Evolutionary conservation across 2,113 vertebrate species (phyloP).

Genomic region (Tamias sibiricus): DNA sequence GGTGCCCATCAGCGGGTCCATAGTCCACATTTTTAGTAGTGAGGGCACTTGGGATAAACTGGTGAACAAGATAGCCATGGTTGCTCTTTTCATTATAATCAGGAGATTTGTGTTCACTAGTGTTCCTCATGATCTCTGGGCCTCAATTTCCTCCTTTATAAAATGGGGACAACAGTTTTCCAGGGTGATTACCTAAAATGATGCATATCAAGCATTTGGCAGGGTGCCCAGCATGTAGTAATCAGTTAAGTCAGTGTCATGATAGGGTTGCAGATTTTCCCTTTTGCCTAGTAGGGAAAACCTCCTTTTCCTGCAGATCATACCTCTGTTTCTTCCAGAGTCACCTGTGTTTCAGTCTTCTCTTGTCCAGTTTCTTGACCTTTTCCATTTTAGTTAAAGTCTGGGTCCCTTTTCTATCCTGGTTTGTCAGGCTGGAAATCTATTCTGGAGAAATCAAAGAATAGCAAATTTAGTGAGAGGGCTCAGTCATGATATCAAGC

Average conservation of each 20-base stretch:
- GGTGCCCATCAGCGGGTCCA: neutral
- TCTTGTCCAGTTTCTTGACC: constrained; percentile 87
- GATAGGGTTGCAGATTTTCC: neutral
- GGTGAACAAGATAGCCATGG: neutral
- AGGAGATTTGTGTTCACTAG: neutral
- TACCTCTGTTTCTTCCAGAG: constrained; percentile 87
- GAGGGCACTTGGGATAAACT: neutral
- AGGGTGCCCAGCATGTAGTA: neutral
- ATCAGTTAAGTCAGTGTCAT: neutral
- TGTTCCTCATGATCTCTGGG: neutral
- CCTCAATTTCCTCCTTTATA: constrained; percentile 18
- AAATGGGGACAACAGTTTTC: neutral
- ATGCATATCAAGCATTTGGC: neutral
- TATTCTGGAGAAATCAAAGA: constrained; percentile 82
- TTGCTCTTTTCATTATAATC: neutral
- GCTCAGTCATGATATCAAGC: neutral
- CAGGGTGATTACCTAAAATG: neutral
- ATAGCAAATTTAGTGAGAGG: neutral
- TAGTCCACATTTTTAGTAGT: neutral
- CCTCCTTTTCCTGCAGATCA: neutral
- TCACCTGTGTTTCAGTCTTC: constrained; percentile 85
- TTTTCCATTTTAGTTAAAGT: constrained; percentile 86
- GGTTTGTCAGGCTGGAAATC: constrained; percentile 86
- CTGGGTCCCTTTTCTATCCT: constrained; percentile 87
- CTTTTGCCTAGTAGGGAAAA: neutral